Percentiles rank a stretch among this genome's conserved stretches.
Conservation (phyloP, 2,113 vertebrate species). For the Tylochromis polylepis region DNA sequence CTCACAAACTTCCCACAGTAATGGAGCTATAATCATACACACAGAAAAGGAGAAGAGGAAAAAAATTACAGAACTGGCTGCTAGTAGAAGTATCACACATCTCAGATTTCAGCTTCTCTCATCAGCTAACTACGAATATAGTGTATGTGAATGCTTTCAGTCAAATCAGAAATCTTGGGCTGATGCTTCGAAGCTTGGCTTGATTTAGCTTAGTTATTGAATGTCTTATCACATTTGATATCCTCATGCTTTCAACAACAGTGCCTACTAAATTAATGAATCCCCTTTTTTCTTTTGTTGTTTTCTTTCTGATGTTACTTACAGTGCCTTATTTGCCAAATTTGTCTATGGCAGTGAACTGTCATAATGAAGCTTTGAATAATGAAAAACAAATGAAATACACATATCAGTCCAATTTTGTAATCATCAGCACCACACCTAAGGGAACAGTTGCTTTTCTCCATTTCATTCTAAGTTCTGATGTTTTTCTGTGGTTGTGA, state of each 20-base stretch:
- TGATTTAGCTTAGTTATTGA: background rate
- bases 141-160: background rate
- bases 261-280: background rate
- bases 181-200: background rate
- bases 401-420: background rate
- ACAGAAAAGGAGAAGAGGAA: background rate
- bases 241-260: background rate
- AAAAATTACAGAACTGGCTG: background rate
- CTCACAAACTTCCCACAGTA: background rate
- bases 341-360: background rate
- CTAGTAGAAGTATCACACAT: background rate
- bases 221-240: rapidly evolving
- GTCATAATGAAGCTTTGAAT: background rate
- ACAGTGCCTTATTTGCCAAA: background rate
- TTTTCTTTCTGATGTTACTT: background rate
- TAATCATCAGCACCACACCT: background rate
- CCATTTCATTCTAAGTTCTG: background rate
- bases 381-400: too few species aligned
- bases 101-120: background rate
- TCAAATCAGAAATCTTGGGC: background rate
- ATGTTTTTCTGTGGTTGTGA: background rate
- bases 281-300: background rate
- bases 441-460: background rate
- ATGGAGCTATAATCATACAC: background rate
- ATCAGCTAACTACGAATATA: background rate